Conservation (phyloP, 2,888 invertebrate species). For the Microplitis manilae region DNA sequence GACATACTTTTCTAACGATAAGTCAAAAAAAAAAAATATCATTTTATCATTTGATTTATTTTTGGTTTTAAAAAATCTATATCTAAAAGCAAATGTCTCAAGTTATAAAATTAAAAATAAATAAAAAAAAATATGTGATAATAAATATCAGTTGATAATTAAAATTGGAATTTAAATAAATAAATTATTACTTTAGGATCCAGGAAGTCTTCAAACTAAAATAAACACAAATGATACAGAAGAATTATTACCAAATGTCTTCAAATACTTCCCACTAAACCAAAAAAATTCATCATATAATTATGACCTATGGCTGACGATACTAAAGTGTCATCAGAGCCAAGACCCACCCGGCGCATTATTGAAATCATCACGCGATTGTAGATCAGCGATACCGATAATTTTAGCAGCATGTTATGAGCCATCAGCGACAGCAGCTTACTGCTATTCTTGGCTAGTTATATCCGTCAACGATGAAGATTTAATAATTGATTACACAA, state of each 20-base stretch:
- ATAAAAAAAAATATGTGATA: no score
- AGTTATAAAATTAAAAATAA: no score
- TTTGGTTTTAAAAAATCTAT: no score
- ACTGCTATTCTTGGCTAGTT: slow-evolving; percentile 66
- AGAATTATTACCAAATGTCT: slow-evolving; percentile 1
- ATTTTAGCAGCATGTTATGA: slow-evolving; percentile 81
- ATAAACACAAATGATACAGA: not conserved
- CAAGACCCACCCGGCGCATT: slow-evolving; percentile 80
- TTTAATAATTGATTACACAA: slow-evolving; percentile 56
- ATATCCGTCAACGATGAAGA: slow-evolving; percentile 57
- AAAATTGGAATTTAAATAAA: no score
- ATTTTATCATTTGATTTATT: no score
- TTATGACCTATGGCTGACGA: slow-evolving; percentile 76
- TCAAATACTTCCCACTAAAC: slow-evolving; percentile 59
- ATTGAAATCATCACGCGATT: slow-evolving; percentile 75
- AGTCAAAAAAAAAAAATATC: no score
- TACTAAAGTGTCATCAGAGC: slow-evolving; percentile 79
- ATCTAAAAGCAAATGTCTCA: no score
- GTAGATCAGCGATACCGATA: slow-evolving; percentile 77
- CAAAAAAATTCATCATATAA: slow-evolving; percentile 72
- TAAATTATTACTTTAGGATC: not conserved
- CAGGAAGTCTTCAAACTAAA: not conserved
- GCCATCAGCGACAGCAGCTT: slow-evolving; percentile 64
- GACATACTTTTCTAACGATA: no score
- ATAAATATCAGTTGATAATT: no score